phyloP scores from a whole-genome alignment of 2,113 vertebrate genomes.

The Sterrhoptilus dennistouni region DNA sequence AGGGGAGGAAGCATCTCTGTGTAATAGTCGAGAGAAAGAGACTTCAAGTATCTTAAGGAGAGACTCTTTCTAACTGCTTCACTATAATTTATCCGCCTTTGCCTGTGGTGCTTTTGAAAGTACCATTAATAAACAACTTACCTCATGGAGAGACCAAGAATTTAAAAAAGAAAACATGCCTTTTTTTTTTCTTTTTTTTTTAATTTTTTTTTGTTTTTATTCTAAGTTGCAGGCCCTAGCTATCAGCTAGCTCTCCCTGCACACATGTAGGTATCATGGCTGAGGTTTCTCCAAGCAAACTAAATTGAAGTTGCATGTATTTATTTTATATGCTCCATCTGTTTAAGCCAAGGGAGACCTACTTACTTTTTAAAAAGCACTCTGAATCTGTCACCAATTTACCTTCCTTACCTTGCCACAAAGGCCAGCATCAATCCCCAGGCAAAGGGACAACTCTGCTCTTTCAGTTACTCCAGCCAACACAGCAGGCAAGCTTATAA shows the following conservation, averaged over 20 bases:
- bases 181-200: not conserved
- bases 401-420: constrained; percentile 2
- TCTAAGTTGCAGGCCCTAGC: not conserved
- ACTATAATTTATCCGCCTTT: not conserved
- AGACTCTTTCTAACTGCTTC: not conserved
- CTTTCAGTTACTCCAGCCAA: not conserved
- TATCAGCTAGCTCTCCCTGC: not conserved
- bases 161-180: not conserved
- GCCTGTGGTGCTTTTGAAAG: not conserved
- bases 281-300: not conserved
- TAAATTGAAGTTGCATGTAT: not conserved
- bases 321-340: not conserved
- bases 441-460: not conserved
- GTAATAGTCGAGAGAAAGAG: not conserved
- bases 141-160: not conserved
- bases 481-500: not conserved
- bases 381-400: constrained; percentile 24
- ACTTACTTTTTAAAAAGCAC: not conserved
- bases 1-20: not conserved
- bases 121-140: not conserved
- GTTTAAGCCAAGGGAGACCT: not conserved
- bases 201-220: not conserved
- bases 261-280: not conserved
- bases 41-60: not conserved
- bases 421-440: not conserved